Percentiles rank a stretch among this genome's conserved stretches.
These are phyloP conservation scores for Anthrax anthrax DNA, from an alignment of 2,888 invertebrate genomes.

Conservation along the genomic window DNA sequence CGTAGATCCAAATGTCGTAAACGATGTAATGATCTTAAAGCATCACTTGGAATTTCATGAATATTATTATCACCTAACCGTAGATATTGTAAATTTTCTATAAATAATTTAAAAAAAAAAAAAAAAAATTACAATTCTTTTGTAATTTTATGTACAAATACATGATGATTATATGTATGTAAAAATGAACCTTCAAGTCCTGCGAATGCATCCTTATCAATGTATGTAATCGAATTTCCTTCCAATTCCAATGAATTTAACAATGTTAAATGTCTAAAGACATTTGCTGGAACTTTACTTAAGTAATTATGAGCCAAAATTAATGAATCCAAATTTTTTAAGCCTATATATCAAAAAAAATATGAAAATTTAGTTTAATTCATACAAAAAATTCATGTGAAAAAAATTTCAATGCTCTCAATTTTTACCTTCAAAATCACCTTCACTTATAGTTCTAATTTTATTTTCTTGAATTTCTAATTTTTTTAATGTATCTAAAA, in stretches of 20 bases:
- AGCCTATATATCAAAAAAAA: constrained; percentile 38
- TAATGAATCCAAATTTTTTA: constrained; percentile 66
- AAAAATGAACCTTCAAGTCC: constrained; percentile 64
- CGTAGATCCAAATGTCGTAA: constrained; percentile 77
- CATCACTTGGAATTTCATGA: constrained; percentile 71
- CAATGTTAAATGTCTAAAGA: constrained; percentile 65
- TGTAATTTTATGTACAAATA: background rate
- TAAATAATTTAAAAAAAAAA: constrained; percentile 14
- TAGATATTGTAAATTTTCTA: constrained; percentile 81
- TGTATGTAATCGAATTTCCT: constrained; percentile 65
- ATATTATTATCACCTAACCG: constrained; percentile 80
- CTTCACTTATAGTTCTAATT: constrained; percentile 60
- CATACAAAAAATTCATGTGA: no score
- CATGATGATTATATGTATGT: background rate
- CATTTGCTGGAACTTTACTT: constrained; percentile 60
- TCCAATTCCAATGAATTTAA: constrained; percentile 80
- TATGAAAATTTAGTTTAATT: background rate
- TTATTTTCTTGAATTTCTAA: constrained; percentile 80
- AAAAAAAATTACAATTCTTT: background rate
- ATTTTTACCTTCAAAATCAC: constrained; percentile 66
- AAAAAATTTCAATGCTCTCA: no score
- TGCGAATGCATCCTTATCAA: constrained; percentile 73
- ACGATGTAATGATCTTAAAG: constrained; percentile 67
- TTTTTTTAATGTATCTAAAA: constrained; percentile 66
- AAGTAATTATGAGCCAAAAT: constrained; percentile 77